These are phyloP conservation scores for Sylvilagus bachmani DNA, from an alignment of 2,113 vertebrate species.

Conservation along the genomic window DNA sequence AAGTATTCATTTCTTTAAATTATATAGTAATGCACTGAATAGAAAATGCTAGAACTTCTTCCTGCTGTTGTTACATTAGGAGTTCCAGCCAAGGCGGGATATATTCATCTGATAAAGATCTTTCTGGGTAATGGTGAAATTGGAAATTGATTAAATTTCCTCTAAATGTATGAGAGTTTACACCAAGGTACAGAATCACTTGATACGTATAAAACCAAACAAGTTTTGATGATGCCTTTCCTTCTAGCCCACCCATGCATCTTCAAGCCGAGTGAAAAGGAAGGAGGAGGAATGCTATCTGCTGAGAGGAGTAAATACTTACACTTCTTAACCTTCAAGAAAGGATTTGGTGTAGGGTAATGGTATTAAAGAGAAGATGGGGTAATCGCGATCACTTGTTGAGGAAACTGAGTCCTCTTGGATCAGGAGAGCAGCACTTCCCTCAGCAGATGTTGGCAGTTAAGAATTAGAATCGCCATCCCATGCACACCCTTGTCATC, in stretches of 20 bases:
- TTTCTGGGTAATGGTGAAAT: not conserved
- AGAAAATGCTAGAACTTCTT: not conserved
- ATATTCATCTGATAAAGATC: slow-evolving; percentile 19
- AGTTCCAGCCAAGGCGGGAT: not conserved
- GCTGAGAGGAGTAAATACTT: not conserved
- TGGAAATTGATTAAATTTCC: slow-evolving; percentile 40
- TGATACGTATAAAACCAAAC: not conserved
- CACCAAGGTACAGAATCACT: not conserved
- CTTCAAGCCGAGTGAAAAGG: not conserved
- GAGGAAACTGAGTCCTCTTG: not conserved
- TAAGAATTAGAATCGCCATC: not conserved
- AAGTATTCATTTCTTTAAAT: slow-evolving; percentile 55
- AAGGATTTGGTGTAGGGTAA: not conserved
- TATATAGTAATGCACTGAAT: not conserved
- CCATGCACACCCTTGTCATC: not conserved
- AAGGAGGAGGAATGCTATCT: not conserved
- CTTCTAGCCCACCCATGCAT: not conserved
- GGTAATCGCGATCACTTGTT: not conserved
- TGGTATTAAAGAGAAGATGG: not conserved
- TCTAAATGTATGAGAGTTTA: slow-evolving; percentile 24
- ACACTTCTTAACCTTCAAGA: slow-evolving; percentile 43
- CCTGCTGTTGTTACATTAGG: slow-evolving; percentile 25
- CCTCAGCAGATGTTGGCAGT: not conserved
- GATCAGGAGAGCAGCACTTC: not conserved
- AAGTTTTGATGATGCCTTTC: slow-evolving; percentile 25